phyloP scores from a whole-genome alignment of 2,113 vertebrate species.

The Chloroceryle aenea region DNA sequence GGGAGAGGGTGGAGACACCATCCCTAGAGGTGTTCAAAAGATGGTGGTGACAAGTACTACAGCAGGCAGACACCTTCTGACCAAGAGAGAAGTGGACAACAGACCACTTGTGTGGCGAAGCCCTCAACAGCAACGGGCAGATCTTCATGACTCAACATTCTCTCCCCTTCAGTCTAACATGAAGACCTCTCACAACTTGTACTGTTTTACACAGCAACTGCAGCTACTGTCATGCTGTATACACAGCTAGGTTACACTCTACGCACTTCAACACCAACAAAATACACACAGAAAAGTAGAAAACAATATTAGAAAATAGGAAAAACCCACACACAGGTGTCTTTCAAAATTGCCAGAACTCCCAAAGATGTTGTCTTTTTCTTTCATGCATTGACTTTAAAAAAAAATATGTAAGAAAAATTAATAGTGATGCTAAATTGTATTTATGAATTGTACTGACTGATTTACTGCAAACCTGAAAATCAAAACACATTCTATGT shows the following conservation, averaged over 20 bases:
- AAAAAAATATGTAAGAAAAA: background rate
- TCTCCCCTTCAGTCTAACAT: background rate
- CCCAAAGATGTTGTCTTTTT: background rate
- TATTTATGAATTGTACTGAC: background rate
- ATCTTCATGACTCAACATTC: background rate
- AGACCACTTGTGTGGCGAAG: background rate
- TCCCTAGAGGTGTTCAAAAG: too few species aligned
- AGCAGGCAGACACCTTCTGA: background rate
- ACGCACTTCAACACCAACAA: background rate
- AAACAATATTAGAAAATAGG: background rate
- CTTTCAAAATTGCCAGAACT: background rate
- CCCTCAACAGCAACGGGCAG: accelerated
- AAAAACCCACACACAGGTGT: background rate
- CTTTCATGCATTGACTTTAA: background rate
- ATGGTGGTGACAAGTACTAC: too few species aligned
- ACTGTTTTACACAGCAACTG: background rate
- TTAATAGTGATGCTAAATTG: background rate
- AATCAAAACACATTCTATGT: background rate
- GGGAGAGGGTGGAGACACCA: too few species aligned
- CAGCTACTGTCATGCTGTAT: background rate
- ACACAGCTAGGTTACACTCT: background rate
- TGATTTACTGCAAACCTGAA: background rate
- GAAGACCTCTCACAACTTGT: background rate
- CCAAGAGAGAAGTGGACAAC: background rate
- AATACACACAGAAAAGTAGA: background rate